These are phyloP conservation scores for Cichlasoma orientale DNA, from an alignment of 2,797 vertebrate genomes.

Conservation along the genomic window DNA sequence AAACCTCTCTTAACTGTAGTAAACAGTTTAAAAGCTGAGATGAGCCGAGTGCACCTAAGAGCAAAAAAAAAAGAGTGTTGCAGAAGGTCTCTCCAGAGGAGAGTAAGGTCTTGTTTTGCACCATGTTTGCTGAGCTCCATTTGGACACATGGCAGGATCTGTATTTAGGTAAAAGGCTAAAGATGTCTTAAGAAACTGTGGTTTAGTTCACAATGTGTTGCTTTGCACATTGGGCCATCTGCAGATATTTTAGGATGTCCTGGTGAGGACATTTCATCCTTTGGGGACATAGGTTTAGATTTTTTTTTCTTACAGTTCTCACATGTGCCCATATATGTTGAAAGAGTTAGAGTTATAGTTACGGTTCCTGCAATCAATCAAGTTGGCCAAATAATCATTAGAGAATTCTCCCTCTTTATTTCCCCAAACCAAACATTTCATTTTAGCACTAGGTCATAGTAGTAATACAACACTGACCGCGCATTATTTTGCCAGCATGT, in stretches of 20 bases:
- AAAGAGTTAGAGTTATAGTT: slow-evolving; percentile 1
- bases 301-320: background rate
- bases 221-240: slow-evolving; percentile 51
- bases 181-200: slow-evolving; percentile 71
- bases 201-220: slow-evolving; percentile 58
- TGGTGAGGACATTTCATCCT: slow-evolving; percentile 37
- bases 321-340: background rate
- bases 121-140: slow-evolving; percentile 34
- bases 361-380: background rate
- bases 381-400: background rate
- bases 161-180: slow-evolving; percentile 73
- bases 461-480: background rate
- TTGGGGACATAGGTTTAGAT: slow-evolving; percentile 18
- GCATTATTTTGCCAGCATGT: slow-evolving; percentile 4
- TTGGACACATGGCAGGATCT: slow-evolving; percentile 41
- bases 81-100: slow-evolving; percentile 29
- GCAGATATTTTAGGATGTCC: slow-evolving; percentile 34
- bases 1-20: background rate
- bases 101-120: slow-evolving; percentile 47
- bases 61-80: slow-evolving; percentile 7
- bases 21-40: background rate
- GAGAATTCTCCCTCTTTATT: background rate
- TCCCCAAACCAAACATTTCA: background rate
- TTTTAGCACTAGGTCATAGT: background rate
- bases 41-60: background rate